Conservation (phyloP, 2,113 vertebrate genomes). For the Campylomormyrus numenius region DNA sequence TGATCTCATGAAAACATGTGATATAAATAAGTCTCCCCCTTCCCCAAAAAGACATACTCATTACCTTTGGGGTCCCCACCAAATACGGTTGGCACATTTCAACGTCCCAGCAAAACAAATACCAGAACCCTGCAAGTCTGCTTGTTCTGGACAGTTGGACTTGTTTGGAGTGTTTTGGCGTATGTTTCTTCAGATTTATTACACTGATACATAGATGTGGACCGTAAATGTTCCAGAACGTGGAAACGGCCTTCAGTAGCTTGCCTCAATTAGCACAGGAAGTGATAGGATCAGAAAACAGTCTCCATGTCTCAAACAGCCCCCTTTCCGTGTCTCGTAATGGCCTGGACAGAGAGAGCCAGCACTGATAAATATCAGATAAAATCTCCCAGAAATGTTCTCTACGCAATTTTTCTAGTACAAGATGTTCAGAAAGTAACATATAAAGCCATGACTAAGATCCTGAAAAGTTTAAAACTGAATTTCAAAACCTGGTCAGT, state of each 20-base stretch:
- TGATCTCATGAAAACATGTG: neutral
- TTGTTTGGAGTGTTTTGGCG: neutral
- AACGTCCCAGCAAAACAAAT: neutral
- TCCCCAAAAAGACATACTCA: neutral
- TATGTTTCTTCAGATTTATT: neutral
- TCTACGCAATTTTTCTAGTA: neutral
- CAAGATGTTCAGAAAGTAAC: neutral
- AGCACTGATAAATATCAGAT: slow-evolving; percentile 38
- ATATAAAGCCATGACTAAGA: neutral
- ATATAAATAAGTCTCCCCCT: neutral
- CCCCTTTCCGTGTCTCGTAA: slow-evolving; percentile 54
- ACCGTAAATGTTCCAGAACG: slow-evolving; percentile 29
- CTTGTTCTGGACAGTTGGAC: neutral
- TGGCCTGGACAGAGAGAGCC: slow-evolving; percentile 32
- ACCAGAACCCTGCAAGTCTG: neutral
- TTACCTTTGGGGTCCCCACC: neutral
- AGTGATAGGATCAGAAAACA: slow-evolving; percentile 55
- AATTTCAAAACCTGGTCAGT: neutral
- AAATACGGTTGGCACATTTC: neutral
- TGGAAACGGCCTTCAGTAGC: slow-evolving; percentile 29
- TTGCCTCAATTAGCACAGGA: slow-evolving; percentile 51
- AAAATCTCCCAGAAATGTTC: slow-evolving; percentile 20
- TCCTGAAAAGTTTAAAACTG: no score
- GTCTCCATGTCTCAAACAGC: slow-evolving; percentile 37
- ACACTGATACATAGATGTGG: neutral